Evolutionary conservation across 2,797 vertebrate species (phyloP).

Genomic region (Acrossocheilus fasciatus): DNA sequence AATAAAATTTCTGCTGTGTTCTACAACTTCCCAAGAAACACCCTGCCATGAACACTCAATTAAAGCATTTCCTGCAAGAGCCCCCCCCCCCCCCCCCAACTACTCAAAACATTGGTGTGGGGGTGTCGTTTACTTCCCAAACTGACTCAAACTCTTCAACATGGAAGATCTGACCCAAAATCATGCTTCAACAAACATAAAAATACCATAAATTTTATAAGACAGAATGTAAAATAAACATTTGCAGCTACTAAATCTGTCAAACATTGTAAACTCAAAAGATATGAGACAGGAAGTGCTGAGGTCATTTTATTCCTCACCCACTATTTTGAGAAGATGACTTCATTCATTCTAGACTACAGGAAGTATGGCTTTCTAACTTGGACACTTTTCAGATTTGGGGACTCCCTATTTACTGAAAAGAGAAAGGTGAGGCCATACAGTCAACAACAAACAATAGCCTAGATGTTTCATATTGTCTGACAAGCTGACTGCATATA

Average conservation of each 20-base stretch:
- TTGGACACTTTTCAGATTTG: constrained; percentile 37
- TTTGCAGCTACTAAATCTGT: background rate
- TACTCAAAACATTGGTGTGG: background rate
- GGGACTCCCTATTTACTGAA: constrained; percentile 33
- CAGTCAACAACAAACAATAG: background rate
- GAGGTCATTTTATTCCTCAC: constrained; percentile 21
- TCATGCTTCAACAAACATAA: background rate
- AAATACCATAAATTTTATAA: background rate
- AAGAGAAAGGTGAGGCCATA: background rate
- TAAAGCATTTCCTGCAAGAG: constrained; percentile 31
- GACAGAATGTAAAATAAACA: background rate
- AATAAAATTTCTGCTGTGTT: background rate
- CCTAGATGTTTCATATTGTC: background rate
- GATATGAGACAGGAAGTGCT: constrained; percentile 23
- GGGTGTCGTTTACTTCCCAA: background rate
- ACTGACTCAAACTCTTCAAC: background rate
- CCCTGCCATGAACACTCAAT: constrained; percentile 4
- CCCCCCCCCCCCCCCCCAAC: background rate
- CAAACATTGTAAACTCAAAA: background rate
- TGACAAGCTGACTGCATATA: background rate
- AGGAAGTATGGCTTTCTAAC: background rate
- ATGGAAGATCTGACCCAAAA: background rate
- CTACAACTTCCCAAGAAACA: background rate
- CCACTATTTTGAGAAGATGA: constrained; percentile 22
- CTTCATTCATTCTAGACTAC: constrained; percentile 15